phyloP scores from a whole-genome alignment of 2,888 invertebrate genomes.

The Oscheius sp. region DNA sequence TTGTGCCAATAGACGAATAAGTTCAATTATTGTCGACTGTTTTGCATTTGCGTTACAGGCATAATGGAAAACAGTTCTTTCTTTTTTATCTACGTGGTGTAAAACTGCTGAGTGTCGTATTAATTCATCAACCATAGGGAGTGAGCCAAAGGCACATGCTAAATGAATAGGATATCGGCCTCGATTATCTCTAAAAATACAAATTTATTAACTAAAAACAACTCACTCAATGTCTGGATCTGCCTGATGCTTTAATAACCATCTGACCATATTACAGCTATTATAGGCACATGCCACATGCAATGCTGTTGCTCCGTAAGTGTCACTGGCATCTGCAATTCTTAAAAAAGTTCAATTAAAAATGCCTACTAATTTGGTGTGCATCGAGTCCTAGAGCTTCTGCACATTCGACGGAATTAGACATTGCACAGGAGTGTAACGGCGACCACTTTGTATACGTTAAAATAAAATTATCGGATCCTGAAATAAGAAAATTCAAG shows the following conservation, averaged over 20 bases:
- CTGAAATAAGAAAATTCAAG: background rate
- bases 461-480: background rate
- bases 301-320: background rate
- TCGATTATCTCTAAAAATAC: slow-evolving; percentile 2
- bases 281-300: slow-evolving; percentile 1
- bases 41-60: background rate
- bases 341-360: background rate
- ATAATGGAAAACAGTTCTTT: slow-evolving; percentile 1
- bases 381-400: background rate
- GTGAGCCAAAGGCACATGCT: background rate
- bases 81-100: background rate
- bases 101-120: background rate
- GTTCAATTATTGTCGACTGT: background rate
- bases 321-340: background rate
- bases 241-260: slow-evolving; percentile 4
- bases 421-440: background rate
- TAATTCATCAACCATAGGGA: background rate
- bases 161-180: slow-evolving; percentile 1
- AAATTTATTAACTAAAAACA: background rate
- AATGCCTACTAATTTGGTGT: background rate
- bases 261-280: background rate
- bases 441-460: background rate
- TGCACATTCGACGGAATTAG: slow-evolving; percentile 1
- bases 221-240: slow-evolving; percentile 2
- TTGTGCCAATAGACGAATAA: background rate